Base-by-base conservation (phyloP, 2,797 vertebrate species). In the Buceros bicornis region DNA sequence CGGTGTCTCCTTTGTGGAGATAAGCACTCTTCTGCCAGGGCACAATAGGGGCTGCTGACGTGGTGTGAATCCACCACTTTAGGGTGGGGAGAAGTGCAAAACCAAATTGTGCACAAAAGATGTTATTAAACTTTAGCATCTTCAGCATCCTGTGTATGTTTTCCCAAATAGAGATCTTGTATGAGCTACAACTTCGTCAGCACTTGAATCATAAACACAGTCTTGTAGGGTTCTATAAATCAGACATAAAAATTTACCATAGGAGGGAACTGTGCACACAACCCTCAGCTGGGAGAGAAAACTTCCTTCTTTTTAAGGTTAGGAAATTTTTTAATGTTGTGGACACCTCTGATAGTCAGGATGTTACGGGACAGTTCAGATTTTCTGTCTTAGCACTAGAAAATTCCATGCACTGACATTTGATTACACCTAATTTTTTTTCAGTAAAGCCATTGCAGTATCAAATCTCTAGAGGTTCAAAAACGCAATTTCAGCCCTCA, bases 21-120 rank as follows among this genome's bases (percentile, higher is more conserved):
- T 96, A 97, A 96, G 78, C 83, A 24, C 86, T 93, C 17, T 83
- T 61, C 67, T 94, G 86, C 77, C 94, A 80, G 26, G 53, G 70
- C 91, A 95, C 83, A 95, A 95, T 90, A 60, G 73, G 14, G 25
- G 29, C 74, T 61, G 93, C 92, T 87, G 56, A 57, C 77, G 61
- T 26, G 28, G 42, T 64, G 83, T 45, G 73, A 84, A 88, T 57
- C 66, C 51, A 14, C 3, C 31, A 45, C 66, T 95, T 90, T 48
- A 61, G 37, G 11, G 18, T 18, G 13, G 12, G 1, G 6, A 6
- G 43, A 37, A 33, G 14, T 29, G 37, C 3, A 37, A 81, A 92
- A 77, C 1, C 8, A 70, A 43, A 25, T 28, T 20, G 24, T 81
- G 35, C 35, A 58, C 60, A n/a, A 83, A 85, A 72, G 47, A 10